Evolutionary conservation across 1,140 invertebrate species (phyloP).

Genomic region (Whitmania pigra): DNA sequence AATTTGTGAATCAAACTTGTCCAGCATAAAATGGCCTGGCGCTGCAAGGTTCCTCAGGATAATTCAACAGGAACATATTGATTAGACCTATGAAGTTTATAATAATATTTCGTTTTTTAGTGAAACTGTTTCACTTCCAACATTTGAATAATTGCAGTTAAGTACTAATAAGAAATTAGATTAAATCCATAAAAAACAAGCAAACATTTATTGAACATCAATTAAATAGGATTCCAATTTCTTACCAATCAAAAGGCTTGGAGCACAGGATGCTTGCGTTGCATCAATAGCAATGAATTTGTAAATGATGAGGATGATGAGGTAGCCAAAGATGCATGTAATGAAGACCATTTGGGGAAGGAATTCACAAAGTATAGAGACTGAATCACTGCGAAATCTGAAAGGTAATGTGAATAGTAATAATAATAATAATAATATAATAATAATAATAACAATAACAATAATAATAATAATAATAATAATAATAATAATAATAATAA

Average conservation of each 20-base stretch:
- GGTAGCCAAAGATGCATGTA: constrained; percentile 76
- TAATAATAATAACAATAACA: no score
- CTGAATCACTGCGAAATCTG: constrained; percentile 57
- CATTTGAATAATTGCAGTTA: background rate
- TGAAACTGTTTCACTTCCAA: background rate
- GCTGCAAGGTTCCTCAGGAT: constrained; percentile 20
- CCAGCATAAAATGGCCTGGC: constrained; percentile 24
- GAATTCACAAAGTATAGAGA: constrained; percentile 79
- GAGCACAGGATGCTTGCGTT: constrained; percentile 44
- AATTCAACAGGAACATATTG: constrained; percentile 31
- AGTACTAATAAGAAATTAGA: no score
- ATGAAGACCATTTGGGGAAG: constrained; percentile 85
- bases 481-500: no score
- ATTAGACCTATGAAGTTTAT: constrained; percentile 34
- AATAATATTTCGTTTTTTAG: background rate
- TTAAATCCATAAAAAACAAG: no score
- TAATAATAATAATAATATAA: no score
- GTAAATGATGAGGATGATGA: constrained; percentile 72
- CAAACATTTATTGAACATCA: no score
- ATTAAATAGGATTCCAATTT: background rate
- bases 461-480: no score
- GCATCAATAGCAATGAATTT: constrained; percentile 61
- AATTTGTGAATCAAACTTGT: constrained; percentile 32
- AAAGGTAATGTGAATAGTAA: background rate
- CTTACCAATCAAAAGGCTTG: constrained; percentile 50